A percentile compares a stretch with the other conserved stretches of the same genome.
Conservation (phyloP, 2,888 invertebrate genomes). For the Hirtodrosophila histrioides region DNA sequence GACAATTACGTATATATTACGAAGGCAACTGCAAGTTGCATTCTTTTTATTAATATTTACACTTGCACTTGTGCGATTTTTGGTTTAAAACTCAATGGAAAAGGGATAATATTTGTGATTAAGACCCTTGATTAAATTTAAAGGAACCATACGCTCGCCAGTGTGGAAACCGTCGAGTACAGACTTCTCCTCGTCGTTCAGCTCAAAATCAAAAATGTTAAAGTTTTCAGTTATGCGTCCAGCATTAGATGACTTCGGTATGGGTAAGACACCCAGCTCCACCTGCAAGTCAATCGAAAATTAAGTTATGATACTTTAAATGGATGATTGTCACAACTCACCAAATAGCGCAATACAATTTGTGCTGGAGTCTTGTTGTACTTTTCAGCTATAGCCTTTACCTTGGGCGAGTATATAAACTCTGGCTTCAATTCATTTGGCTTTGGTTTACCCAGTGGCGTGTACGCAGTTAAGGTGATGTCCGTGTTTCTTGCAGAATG, state of each 20-base stretch:
- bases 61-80: neutral
- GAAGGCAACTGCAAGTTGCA: constrained; percentile 1
- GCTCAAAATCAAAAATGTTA: constrained; percentile 86
- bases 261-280: constrained; percentile 85
- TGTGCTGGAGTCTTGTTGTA: constrained; percentile 88
- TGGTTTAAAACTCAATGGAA: constrained; percentile 78
- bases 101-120: constrained; percentile 84
- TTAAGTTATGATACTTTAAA: neutral
- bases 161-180: constrained; percentile 85
- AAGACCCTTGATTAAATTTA: constrained; percentile 75
- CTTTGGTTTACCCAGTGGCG: constrained; percentile 89
- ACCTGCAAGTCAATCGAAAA: constrained; percentile 81
- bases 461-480: constrained; percentile 90
- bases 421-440: constrained; percentile 84
- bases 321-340: constrained; percentile 68
- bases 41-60: constrained; percentile 13
- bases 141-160: constrained; percentile 77
- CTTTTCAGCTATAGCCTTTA: constrained; percentile 86
- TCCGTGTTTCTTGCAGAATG: constrained; percentile 87
- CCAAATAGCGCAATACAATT: constrained; percentile 87
- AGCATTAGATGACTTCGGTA: constrained; percentile 86
- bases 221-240: constrained; percentile 86
- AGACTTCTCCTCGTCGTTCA: constrained; percentile 85
- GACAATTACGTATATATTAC: neutral
- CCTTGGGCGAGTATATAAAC: constrained; percentile 85